Base-by-base conservation (phyloP, 2,797 vertebrate species). In the Pteropus rufus region DNA sequence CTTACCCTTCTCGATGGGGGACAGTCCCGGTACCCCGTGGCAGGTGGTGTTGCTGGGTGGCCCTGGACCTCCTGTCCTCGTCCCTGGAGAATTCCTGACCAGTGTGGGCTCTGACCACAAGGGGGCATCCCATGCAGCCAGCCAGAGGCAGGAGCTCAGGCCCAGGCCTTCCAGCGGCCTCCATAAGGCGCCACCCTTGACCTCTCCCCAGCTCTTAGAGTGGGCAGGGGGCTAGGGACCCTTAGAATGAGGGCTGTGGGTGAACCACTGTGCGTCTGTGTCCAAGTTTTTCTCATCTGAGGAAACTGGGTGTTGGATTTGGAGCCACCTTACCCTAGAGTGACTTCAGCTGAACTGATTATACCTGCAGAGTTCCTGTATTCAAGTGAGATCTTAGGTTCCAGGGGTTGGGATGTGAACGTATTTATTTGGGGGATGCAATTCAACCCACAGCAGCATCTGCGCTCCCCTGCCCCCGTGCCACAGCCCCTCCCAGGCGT, bases 1-100 rank as follows among this genome's bases (percentile, higher is more conserved):
- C 52, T 64, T 1, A 26, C 18, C 26, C 26, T 81, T 18, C n/a
- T 24, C 67, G 41, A 12, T 39, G 31, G 7, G n/a, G 26, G 49
- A n/a, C n/a, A 21, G 24, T 56, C 31, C 3, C 26, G 6, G 62
- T 41, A n/a, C 10, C 3, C 44, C 39, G 44, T 19, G 0, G 3
- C 0, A 0, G 0, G 4, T 29, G 34, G 15, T 4, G 1, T 44
- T 76, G 58, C 12, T 34, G 1, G 44, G 29, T 16, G 29, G 2
- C 14, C 31, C 34, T 58, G 44, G 8, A 36, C 70, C 4, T 41
- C 4, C 19, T 5, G 2, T 1, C 56, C 21, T 49, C 49, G 1
- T 49, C 15, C 49, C 10, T 9, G 2, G 64, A 60, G 41, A 31
- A 23, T 72, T 67, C 52, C 15, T 9, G 39, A 41, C 26, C 16